These are phyloP conservation scores for Melinaea menophilus DNA, from an alignment of 2,888 invertebrate genomes.

Conservation along the genomic window DNA sequence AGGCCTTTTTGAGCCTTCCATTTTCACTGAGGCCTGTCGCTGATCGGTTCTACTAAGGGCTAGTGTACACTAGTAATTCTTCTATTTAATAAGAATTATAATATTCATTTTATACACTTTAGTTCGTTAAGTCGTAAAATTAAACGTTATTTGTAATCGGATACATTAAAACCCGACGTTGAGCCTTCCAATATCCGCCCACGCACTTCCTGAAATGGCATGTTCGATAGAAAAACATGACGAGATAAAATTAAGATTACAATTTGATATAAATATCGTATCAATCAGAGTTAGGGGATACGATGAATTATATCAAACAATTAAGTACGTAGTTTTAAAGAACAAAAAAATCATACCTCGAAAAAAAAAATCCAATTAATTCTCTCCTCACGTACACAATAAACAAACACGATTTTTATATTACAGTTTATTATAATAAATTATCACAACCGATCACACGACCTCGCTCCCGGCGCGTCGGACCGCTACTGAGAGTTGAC, in stretches of 20 bases:
- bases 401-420: too few species aligned
- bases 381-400: too few species aligned
- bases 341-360: too few species aligned
- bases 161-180: neutral
- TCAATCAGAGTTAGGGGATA: too few species aligned
- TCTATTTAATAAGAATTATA: neutral
- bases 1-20: constrained; percentile 15
- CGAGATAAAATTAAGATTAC: neutral
- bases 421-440: too few species aligned
- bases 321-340: too few species aligned
- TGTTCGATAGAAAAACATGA: neutral
- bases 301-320: too few species aligned
- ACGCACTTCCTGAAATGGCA: constrained; percentile 16
- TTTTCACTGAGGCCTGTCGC: constrained; percentile 7
- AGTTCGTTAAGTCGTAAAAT: too few species aligned
- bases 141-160: neutral
- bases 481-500: constrained; percentile 61
- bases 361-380: too few species aligned
- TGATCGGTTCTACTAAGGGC: neutral
- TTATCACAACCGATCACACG: constrained; percentile 32
- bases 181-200: constrained; percentile 8
- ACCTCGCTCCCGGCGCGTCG: constrained; percentile 52
- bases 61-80: neutral
- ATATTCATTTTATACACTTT: too few species aligned
- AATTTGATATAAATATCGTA: too few species aligned